Percentiles rank a stretch among this genome's conserved stretches.
Conservation (phyloP, 2,888 invertebrate species). For the Orthonychiurus folsomi region DNA sequence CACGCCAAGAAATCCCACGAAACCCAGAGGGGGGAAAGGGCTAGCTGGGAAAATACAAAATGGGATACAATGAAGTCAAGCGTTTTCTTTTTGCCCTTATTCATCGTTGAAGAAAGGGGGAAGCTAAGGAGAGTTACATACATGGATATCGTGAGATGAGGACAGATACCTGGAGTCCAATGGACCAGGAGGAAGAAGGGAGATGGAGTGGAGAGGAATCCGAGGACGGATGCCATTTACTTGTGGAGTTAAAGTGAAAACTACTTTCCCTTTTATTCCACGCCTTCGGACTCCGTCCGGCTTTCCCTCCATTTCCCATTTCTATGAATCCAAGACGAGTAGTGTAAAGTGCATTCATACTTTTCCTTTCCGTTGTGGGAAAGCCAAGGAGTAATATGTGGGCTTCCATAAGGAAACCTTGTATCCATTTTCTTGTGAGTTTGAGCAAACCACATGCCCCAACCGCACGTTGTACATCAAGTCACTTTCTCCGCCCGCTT, state of each 20-base stretch:
- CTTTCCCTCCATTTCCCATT: not conserved
- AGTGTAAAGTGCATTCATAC: not conserved
- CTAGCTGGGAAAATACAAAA: not conserved
- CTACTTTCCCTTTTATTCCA: not conserved
- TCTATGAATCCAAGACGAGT: not conserved
- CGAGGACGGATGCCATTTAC: not conserved
- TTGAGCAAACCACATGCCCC: not conserved
- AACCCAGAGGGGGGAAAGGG: not conserved
- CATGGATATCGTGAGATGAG: too few species aligned
- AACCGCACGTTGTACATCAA: not conserved
- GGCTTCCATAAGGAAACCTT: too few species aligned
- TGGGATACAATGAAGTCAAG: not conserved
- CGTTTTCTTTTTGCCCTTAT: not conserved
- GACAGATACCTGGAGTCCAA: not conserved
- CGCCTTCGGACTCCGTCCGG: too few species aligned
- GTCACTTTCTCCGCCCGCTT: not conserved
- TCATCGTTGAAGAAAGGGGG: too few species aligned
- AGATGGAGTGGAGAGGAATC: too few species aligned
- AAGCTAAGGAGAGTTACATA: too few species aligned
- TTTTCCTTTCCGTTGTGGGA: not conserved
- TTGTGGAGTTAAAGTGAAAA: not conserved
- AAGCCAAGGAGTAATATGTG: too few species aligned
- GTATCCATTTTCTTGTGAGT: too few species aligned
- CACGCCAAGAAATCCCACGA: not conserved
- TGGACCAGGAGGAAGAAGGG: too few species aligned